Evolutionary conservation across 2,113 vertebrate genomes (phyloP), one percentile per base, ranked within the genome.

Genomic region (Bubo blakistoni): DNA sequence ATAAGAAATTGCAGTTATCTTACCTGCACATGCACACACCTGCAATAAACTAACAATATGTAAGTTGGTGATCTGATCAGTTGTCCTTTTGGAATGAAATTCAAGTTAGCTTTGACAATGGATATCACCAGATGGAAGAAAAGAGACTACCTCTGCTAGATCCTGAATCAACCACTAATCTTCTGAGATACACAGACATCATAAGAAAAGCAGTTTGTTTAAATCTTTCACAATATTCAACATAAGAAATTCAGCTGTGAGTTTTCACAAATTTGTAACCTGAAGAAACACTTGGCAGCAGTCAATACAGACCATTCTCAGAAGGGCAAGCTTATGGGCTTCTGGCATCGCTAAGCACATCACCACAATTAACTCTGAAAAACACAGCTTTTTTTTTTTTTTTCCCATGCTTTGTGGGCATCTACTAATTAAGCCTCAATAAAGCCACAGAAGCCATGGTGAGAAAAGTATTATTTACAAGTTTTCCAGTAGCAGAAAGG

Each of bases 361-460:
- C 69, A 49, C 72, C 79, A 80, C 86, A 93, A 91, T 84, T 91
- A 92, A 84, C 57, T 73, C 55, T 54, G 57, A 80, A 81, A 89
- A 91, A 93, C 30, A 70, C 18, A 49, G 61, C 57, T 29, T 54
- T 67, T 88, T 65, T 58, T 47, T 44, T 38, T 8, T 2, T 40
- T 40, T 40, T 40, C 27, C 62, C 40, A 3, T 32, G 34, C 65
- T 84, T 93, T 92, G 65, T 93, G 86, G 61, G 42, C 86, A 92
- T 81, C 61, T 86, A 81, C 57, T 91, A 95, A 96, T 88, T 86
- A 94, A 90, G 52, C 69, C 47, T 83, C 81, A 79, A 38, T 65
- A 82, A 81, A 82, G 66, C 27, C 71, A 46, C 3, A 63, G n/a
- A 89, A 92, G 44, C 55, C 55, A 44, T 40, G 51, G 77, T 79